These are phyloP conservation scores for Anticlea derivata DNA, from an alignment of 2,888 invertebrate genomes.

Conservation along the genomic window DNA sequence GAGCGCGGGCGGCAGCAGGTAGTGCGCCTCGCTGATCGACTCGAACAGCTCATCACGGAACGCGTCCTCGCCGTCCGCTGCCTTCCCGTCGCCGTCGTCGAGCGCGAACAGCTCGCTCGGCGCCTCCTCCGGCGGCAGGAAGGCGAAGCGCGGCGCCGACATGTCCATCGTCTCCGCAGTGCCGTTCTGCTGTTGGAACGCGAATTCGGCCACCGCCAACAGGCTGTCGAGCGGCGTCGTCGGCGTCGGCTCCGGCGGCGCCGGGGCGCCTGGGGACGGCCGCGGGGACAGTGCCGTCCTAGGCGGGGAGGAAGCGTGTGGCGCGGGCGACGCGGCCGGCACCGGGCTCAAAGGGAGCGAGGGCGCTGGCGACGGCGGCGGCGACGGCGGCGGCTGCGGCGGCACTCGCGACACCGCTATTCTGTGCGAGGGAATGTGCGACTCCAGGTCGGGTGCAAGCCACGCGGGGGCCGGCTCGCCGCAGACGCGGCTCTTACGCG, in stretches of 20 bases:
- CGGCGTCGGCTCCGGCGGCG: constrained; percentile 54
- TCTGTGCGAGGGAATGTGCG: constrained; percentile 85
- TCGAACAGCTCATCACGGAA: constrained; percentile 76
- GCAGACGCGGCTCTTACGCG: constrained; percentile 44
- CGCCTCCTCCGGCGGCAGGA: constrained; percentile 66
- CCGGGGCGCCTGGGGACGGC: constrained; percentile 40
- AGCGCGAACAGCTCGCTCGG: constrained; percentile 74
- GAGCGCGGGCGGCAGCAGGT: constrained; percentile 63
- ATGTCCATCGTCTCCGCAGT: constrained; percentile 61
- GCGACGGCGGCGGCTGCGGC: constrained; percentile 41
- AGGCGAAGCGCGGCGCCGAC: constrained; percentile 49
- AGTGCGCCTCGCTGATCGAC: constrained; percentile 77
- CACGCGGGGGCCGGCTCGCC: constrained; percentile 48
- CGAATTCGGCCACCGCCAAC: constrained; percentile 86
- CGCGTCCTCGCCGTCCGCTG: constrained; percentile 59
- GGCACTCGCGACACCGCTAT: constrained; percentile 77
- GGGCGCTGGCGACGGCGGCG: constrained; percentile 34
- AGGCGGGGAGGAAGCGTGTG: constrained; percentile 37
- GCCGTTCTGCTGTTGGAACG: constrained; percentile 84
- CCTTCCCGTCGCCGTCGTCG: constrained; percentile 58
- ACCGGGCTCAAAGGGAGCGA: constrained; percentile 40
- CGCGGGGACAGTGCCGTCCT: constrained; percentile 42
- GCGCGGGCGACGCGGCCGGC: constrained; percentile 39
- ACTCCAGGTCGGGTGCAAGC: constrained; percentile 83
- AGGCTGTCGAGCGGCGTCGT: constrained; percentile 85